Conservation (phyloP, 2,113 vertebrate genomes). For the Entelurus aequoreus region DNA sequence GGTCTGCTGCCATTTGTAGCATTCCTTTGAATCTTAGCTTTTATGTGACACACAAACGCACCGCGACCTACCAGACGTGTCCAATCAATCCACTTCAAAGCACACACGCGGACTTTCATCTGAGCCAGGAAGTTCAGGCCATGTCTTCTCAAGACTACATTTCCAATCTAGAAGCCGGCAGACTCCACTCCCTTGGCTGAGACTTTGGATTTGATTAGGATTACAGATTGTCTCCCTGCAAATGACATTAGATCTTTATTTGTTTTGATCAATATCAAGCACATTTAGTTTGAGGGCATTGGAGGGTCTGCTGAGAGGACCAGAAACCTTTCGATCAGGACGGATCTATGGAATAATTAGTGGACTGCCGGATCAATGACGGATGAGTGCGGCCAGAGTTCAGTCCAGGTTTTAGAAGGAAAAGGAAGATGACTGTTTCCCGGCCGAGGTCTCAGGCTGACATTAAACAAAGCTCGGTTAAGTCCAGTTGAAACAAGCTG, state of each 20-base stretch:
- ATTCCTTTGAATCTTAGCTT: not conserved
- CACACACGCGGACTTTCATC: not conserved
- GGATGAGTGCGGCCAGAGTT: too few species aligned
- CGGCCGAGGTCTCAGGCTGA: not conserved
- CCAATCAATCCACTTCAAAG: constrained; percentile 5
- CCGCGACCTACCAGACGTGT: not conserved
- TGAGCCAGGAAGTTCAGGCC: not conserved
- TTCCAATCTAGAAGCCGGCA: not conserved
- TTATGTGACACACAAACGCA: not conserved
- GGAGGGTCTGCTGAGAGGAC: too few species aligned
- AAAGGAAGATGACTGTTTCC: not conserved
- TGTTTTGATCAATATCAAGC: not conserved
- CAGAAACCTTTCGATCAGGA: too few species aligned
- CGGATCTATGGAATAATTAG: too few species aligned
- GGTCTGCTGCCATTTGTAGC: too few species aligned
- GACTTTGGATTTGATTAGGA: not conserved
- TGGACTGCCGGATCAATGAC: too few species aligned
- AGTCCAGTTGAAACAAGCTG: not conserved
- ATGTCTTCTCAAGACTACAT: not conserved
- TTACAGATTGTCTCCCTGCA: not conserved
- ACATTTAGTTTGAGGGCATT: not conserved
- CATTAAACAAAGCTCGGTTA: not conserved
- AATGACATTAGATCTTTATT: not conserved
- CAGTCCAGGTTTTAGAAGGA: not conserved
- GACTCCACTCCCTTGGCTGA: not conserved